These are phyloP conservation scores for Diachasmimorpha longicaudata DNA, from an alignment of 1,140 invertebrate species.

Conservation along the genomic window DNA sequence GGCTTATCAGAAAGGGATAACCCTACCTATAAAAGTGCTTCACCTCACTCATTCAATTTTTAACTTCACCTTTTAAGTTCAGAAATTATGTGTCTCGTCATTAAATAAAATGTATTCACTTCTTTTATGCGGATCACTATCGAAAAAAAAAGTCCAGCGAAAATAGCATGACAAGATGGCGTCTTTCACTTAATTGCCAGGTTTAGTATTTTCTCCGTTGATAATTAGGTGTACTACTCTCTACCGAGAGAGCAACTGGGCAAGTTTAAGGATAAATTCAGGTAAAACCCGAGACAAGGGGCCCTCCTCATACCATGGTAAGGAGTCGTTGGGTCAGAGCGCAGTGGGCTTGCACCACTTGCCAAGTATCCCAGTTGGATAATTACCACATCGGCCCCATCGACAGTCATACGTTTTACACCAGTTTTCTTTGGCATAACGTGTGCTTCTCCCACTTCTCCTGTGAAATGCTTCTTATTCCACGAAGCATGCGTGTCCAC, in stretches of 20 bases:
- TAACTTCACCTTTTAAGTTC: too few species aligned
- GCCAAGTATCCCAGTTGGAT: constrained; percentile 41
- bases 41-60: too few species aligned
- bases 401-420: constrained; percentile 46
- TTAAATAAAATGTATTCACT: too few species aligned
- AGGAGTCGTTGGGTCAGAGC: constrained; percentile 6
- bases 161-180: constrained; percentile 8
- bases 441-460: constrained; percentile 17
- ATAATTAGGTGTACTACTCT: constrained; percentile 54
- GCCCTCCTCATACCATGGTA: constrained; percentile 22
- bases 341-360: constrained; percentile 7
- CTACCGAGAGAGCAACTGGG: constrained; percentile 46
- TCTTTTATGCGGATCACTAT: too few species aligned
- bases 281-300: neutral
- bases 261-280: constrained; percentile 14
- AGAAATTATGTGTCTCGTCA: too few species aligned
- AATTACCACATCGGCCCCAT: constrained; percentile 52
- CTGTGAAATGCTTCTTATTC: constrained; percentile 8
- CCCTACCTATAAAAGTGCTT: too few species aligned
- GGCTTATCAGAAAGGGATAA: too few species aligned
- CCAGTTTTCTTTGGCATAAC: neutral
- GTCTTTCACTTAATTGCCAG: constrained; percentile 55
- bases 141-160: too few species aligned
- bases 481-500: constrained; percentile 24
- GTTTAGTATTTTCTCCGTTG: constrained; percentile 56